Conservation (phyloP, 2,888 invertebrate genomes). For the Cybosia mesomella region DNA sequence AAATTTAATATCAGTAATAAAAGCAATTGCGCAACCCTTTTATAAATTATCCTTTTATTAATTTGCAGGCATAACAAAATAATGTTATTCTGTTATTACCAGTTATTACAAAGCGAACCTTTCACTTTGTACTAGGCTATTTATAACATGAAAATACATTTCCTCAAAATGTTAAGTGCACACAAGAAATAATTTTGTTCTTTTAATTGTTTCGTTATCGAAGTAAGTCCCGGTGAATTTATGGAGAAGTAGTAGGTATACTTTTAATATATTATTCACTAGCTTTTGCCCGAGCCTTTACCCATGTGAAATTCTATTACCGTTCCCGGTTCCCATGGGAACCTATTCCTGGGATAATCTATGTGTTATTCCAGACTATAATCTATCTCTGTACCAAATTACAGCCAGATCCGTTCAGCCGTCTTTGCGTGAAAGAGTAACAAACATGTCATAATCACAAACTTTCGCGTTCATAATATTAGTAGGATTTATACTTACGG, state of each 20-base stretch:
- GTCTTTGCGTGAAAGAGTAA: no score
- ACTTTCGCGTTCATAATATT: no score
- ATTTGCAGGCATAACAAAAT: not conserved
- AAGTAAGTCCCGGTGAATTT: constrained; percentile 1
- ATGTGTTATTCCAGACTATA: no score
- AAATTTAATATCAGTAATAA: not conserved
- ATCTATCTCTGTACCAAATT: no score
- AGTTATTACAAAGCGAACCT: constrained; percentile 19
- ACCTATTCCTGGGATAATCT: no score
- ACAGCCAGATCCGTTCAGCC: no score
- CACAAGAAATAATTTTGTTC: constrained; percentile 7
- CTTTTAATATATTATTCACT: not conserved
- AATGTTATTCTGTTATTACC: not conserved
- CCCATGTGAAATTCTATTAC: no score
- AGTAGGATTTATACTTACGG: no score
- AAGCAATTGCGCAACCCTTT: not conserved
- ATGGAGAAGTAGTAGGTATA: not conserved
- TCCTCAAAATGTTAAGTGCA: constrained; percentile 13
- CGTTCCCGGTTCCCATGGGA: no score
- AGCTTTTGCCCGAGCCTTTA: no score
- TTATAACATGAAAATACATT: constrained; percentile 22
- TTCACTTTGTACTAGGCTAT: constrained; percentile 11
- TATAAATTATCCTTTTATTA: not conserved
- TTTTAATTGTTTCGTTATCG: constrained; percentile 7
- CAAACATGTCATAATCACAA: no score